Evolutionary conservation across 2,797 vertebrate genomes (phyloP).

Genomic region (Parotocinclus haroldoi): DNA sequence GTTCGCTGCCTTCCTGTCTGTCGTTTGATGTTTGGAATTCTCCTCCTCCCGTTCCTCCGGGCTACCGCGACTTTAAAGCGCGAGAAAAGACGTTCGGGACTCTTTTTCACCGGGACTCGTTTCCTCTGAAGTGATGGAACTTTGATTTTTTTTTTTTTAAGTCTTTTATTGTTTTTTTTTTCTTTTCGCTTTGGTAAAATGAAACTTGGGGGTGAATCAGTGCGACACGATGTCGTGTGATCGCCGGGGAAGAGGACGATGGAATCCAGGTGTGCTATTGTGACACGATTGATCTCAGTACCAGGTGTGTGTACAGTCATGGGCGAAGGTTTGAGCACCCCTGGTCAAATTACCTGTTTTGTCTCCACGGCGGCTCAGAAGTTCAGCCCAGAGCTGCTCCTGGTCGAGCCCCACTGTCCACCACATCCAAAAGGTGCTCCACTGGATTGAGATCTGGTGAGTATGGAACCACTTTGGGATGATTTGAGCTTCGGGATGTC

Average conservation of each 20-base stretch:
- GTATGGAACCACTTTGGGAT: too few species aligned
- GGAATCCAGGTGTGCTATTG: slow-evolving; percentile 28
- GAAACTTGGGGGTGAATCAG: slow-evolving; percentile 3
- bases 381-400: too few species aligned
- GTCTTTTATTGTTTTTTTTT: not conserved
- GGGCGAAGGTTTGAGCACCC: too few species aligned
- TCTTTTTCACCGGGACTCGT: slow-evolving; percentile 3
- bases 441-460: too few species aligned
- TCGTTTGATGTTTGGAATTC: slow-evolving; percentile 1
- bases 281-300: slow-evolving; percentile 28
- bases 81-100: not conserved
- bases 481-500: too few species aligned
- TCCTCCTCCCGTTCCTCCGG: slow-evolving; percentile 6
- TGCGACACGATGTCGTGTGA: slow-evolving; percentile 6
- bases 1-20: slow-evolving; percentile 8
- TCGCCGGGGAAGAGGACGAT: not conserved
- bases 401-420: too few species aligned
- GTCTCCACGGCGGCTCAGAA: too few species aligned
- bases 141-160: not conserved
- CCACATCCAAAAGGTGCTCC: too few species aligned
- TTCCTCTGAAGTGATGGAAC: slow-evolving; percentile 7
- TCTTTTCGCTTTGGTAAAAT: not conserved
- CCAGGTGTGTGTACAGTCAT: slow-evolving; percentile 9
- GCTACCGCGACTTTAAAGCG: slow-evolving; percentile 4
- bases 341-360: too few species aligned